These are phyloP conservation scores for Xenentodon cancila DNA, from an alignment of 2,797 vertebrate genomes.

Conservation along the genomic window DNA sequence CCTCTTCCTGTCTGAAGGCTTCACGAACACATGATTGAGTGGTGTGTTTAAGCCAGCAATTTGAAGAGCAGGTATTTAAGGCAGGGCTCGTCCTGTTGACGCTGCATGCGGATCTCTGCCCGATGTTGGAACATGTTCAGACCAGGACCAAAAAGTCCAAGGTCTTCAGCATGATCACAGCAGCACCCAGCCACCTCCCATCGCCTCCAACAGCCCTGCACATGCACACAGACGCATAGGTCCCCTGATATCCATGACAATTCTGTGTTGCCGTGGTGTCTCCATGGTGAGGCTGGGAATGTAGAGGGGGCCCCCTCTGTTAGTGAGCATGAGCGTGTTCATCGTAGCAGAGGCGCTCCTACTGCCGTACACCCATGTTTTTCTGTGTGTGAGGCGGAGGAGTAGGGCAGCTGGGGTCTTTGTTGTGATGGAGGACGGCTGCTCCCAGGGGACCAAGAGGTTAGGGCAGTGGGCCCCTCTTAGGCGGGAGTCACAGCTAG, in stretches of 20 bases:
- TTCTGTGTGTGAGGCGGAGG: conserved; percentile 64
- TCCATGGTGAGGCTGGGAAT: conserved; percentile 92
- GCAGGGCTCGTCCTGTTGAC: conserved; percentile 32
- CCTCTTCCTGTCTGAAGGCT: conserved; percentile 16
- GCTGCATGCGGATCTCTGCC: conserved; percentile 38
- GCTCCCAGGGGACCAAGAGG: conserved; percentile 79
- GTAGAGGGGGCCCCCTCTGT: conserved; percentile 71
- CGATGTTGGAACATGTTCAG: conserved; percentile 46
- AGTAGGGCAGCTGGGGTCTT: conserved; percentile 86
- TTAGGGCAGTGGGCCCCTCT: conserved; percentile 76
- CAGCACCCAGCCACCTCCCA: conserved; percentile 73
- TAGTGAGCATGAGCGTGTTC: conserved; percentile 63
- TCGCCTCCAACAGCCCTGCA: conserved; percentile 48
- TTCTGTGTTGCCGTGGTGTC: conserved; percentile 85
- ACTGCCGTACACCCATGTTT: conserved; percentile 54
- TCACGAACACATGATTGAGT: conserved; percentile 12
- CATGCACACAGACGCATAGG: conserved; percentile 60
- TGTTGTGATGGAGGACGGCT: conserved; percentile 81
- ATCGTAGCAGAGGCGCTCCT: conserved; percentile 61
- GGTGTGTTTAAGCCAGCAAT: conserved; percentile 20
- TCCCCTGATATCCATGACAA: conserved; percentile 98
- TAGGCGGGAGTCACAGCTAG: conserved; percentile 75
- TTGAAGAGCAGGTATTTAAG: conserved; percentile 44
- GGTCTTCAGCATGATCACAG: conserved; percentile 64
- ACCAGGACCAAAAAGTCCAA: conserved; percentile 69